Evolutionary conservation across 1,140 invertebrate genomes (phyloP).

Genomic region (Conus betulinus): DNA sequence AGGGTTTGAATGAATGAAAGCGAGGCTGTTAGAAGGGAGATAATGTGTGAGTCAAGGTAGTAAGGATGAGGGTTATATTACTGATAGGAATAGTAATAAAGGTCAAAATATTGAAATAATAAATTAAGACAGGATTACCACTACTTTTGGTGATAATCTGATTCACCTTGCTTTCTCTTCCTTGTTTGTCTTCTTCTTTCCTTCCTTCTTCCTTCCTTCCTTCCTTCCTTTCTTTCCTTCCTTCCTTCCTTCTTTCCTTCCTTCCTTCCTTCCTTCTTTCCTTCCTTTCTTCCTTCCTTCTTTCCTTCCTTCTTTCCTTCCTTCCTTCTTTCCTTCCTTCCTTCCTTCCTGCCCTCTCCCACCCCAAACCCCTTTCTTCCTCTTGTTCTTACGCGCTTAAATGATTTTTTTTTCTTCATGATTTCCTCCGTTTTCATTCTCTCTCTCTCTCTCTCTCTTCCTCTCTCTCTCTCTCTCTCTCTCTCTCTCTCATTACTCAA

Average conservation of each 20-base stretch:
- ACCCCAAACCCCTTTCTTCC: background rate
- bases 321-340: background rate
- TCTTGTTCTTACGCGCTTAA: background rate
- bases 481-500: background rate
- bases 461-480: background rate
- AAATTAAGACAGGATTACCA: no score
- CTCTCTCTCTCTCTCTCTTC: background rate
- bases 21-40: no score
- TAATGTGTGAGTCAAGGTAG: no score
- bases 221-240: background rate
- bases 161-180: no score
- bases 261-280: background rate
- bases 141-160: no score
- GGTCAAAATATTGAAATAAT: no score
- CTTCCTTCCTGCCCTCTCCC: background rate
- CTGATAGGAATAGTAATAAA: no score
- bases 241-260: background rate
- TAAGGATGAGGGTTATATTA: no score
- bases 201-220: background rate
- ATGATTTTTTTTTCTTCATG: background rate
- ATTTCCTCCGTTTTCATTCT: background rate
- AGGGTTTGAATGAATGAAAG: no score
- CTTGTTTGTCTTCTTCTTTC: background rate
- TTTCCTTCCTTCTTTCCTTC: background rate
- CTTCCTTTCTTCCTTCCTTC: background rate